Evolutionary conservation across 64 coral and sea anemone species (phyloP), one percentile per base, ranked within the genome.

Genomic region (Cladopsammia gracilis): DNA sequence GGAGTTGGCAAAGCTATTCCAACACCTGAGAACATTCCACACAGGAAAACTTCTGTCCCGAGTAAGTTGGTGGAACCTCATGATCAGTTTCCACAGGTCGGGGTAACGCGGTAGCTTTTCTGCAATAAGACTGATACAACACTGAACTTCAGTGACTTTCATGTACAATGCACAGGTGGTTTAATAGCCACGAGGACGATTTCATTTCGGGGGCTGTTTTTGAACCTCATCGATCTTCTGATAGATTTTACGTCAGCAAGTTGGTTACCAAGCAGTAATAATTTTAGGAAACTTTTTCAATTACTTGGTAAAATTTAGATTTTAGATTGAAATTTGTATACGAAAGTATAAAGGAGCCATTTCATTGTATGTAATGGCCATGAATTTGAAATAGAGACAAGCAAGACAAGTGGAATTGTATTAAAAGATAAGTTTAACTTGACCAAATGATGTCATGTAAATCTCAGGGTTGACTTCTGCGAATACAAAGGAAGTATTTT

Each of bases 51-150:
- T 22, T 99, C 98, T 46, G 98, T 99, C 53, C 98, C 98, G 76
- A 99, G 98, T 96, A 99, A 99, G 96, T 97, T 97, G 77, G 92
- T 96, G 95, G 95, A 96, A 86, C 47, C 71, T 73, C 86, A 94
- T 64, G 86, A 87, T 67, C 95, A 96, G 34, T 34, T 34, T 75
- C 90, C 86, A 70, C 86, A 89, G 80, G 95, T 96, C 59, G 90
- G 89, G 25, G 95, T 96, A 19, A 89, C 87, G 19, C 62, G 73
- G 75, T 94, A 89, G 59, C 69, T 86, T 82, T 84, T 62, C 24
- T 34, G 69, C 69, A 48, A 14, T 19, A 14, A 34, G 34, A 34
- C 34, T 34, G 0, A 34, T 6, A 42, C 72, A 56, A 56, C 53
- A 75, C 72, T 75, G 47, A 75, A 75, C 16, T 1, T 13, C 72